A percentile compares a stretch with the other conserved stretches of the same genome.
Conservation (phyloP, 2,113 vertebrate genomes). For the Nothoprocta perdicaria region DNA sequence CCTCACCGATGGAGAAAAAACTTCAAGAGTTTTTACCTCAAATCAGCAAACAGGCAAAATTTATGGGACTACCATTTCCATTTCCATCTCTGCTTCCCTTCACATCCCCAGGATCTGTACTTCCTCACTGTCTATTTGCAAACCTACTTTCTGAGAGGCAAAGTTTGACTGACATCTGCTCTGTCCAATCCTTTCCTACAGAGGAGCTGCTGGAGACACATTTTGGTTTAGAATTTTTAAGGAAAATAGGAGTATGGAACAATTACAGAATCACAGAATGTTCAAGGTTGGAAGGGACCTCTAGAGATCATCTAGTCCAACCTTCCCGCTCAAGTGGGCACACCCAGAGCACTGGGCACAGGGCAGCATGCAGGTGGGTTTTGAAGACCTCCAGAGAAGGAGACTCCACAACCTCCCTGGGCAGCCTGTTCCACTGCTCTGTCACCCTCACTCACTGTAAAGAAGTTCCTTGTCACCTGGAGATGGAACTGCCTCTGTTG, state of each 20-base stretch:
- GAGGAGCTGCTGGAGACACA: neutral
- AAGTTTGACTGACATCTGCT: neutral
- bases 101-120: neutral
- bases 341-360: too few species aligned
- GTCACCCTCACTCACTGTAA: too few species aligned
- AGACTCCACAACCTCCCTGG: too few species aligned
- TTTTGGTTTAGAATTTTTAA: neutral
- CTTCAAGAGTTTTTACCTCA: neutral
- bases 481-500: too few species aligned
- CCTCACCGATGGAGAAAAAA: neutral
- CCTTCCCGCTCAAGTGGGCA: too few species aligned
- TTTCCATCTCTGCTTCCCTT: neutral
- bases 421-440: too few species aligned
- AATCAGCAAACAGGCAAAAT: neutral
- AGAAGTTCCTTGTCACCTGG: too few species aligned
- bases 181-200: neutral
- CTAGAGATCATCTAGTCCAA: too few species aligned
- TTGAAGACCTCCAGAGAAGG: too few species aligned
- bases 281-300: too few species aligned
- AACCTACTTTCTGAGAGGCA: neutral
- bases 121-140: neutral
- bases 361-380: too few species aligned
- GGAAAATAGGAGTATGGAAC: neutral
- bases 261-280: too few species aligned
- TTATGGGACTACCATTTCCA: neutral